Evolutionary conservation across 2,797 vertebrate species (phyloP).

Genomic region (Emys orbicularis): DNA sequence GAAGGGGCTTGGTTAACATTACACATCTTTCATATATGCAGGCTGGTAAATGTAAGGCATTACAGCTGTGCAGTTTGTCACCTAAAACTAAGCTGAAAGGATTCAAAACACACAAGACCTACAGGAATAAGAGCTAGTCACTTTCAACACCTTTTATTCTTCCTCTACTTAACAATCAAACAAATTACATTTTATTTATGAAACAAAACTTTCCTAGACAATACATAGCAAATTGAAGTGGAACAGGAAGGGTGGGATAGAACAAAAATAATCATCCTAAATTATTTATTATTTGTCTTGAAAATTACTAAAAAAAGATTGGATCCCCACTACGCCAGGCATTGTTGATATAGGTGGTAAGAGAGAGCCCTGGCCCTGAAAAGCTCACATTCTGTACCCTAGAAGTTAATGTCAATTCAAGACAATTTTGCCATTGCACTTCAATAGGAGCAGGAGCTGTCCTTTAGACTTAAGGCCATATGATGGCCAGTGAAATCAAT

Average conservation of each 20-base stretch:
- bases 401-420: background rate
- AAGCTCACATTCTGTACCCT: background rate
- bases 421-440: background rate
- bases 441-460: background rate
- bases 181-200: conserved; percentile 9
- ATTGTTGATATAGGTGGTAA: conserved; percentile 10
- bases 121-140: conserved; percentile 14
- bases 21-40: conserved; percentile 76
- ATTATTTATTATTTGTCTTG: conserved; percentile 18
- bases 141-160: conserved; percentile 55
- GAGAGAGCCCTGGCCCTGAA: background rate
- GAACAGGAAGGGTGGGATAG: background rate
- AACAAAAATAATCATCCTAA: background rate
- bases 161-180: conserved; percentile 7
- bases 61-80: conserved; percentile 79
- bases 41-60: conserved; percentile 78
- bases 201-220: conserved; percentile 30
- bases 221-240: background rate
- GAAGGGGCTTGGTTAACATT: conserved; percentile 78
- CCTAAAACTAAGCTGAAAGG: conserved; percentile 72
- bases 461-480: background rate
- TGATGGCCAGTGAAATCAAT: conserved; percentile 19
- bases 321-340: background rate
- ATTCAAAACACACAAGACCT: conserved; percentile 30
- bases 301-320: background rate